These are phyloP conservation scores for Festucalex cinctus DNA, from an alignment of 2,113 vertebrate genomes.

Conservation along the genomic window DNA sequence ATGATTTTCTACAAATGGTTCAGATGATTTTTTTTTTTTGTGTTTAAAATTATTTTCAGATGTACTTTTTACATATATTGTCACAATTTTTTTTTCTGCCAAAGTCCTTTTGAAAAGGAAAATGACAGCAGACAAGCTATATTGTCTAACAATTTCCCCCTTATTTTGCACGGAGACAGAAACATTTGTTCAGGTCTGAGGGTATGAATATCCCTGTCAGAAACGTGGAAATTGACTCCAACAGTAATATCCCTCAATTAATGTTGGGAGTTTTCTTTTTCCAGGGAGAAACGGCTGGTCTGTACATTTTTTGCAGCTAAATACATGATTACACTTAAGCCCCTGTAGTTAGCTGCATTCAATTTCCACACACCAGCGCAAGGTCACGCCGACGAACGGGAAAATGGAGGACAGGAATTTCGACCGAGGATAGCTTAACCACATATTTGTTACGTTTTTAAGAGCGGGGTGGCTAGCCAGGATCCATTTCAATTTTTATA, in stretches of 20 bases:
- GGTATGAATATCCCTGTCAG: constrained; percentile 65
- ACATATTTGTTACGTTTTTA: not conserved
- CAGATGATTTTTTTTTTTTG: not conserved
- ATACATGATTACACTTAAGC: constrained; percentile 77
- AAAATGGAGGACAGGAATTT: constrained; percentile 36
- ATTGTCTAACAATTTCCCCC: not conserved
- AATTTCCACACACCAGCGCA: constrained; percentile 74
- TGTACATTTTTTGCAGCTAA: constrained; percentile 70
- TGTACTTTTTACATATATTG: not conserved
- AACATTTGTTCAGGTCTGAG: constrained; percentile 67
- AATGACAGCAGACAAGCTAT: not conserved
- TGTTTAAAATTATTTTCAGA: not conserved
- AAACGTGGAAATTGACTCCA: constrained; percentile 70
- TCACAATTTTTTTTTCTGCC: not conserved
- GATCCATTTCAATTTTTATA: not conserved
- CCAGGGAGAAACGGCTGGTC: constrained; percentile 66
- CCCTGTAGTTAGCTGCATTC: constrained; percentile 73
- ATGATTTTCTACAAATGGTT: constrained; percentile 28
- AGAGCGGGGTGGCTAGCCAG: not conserved
- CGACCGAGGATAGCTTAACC: constrained; percentile 2
- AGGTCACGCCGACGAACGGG: constrained; percentile 55
- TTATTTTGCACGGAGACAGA: constrained; percentile 53
- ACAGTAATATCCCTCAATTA: constrained; percentile 72
- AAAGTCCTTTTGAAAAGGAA: not conserved
- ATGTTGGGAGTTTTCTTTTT: constrained; percentile 69